Percentiles rank a stretch among this genome's conserved stretches.
Evolutionary conservation across 64 coral and sea anemone genomes (phyloP).

Genomic region (Montipora sp.): DNA sequence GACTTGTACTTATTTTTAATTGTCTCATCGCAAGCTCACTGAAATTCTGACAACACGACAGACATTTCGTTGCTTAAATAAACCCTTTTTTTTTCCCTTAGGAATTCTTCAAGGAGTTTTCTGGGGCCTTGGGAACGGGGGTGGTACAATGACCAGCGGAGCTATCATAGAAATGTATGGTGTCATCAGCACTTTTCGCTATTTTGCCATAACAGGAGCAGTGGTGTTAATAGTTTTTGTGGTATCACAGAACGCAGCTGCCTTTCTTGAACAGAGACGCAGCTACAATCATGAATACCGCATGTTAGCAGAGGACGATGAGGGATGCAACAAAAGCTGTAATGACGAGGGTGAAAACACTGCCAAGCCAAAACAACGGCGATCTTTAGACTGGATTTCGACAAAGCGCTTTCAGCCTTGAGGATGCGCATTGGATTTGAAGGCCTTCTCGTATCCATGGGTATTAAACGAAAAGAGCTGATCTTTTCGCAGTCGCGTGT

Average conservation of each 20-base stretch:
- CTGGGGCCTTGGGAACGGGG: conserved; percentile 94
- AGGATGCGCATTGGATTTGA: no score
- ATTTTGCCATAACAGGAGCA: conserved; percentile 49
- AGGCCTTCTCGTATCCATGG: no score
- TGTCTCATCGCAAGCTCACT: no score
- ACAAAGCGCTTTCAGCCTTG: no score
- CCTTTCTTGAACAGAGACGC: background rate
- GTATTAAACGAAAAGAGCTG: no score
- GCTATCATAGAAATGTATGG: conserved; percentile 71
- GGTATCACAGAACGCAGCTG: conserved; percentile 12
- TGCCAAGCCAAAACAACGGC: background rate
- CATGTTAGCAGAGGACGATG: background rate
- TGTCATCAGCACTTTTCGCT: conserved; percentile 64
- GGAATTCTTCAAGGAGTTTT: conserved; percentile 94
- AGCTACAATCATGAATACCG: background rate
- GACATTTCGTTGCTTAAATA: no score
- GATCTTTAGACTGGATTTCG: no score
- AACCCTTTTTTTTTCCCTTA: background rate
- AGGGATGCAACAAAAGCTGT: background rate
- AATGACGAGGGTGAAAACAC: background rate
- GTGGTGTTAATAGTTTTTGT: conserved; percentile 46
- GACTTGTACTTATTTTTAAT: no score
- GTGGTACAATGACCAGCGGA: conserved; percentile 88
- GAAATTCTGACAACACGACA: no score
- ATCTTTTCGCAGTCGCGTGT: no score